A percentile compares a stretch with the other conserved stretches of the same genome.
Conservation (phyloP, 2,113 vertebrate species). For the Oreochromis aureus region DNA sequence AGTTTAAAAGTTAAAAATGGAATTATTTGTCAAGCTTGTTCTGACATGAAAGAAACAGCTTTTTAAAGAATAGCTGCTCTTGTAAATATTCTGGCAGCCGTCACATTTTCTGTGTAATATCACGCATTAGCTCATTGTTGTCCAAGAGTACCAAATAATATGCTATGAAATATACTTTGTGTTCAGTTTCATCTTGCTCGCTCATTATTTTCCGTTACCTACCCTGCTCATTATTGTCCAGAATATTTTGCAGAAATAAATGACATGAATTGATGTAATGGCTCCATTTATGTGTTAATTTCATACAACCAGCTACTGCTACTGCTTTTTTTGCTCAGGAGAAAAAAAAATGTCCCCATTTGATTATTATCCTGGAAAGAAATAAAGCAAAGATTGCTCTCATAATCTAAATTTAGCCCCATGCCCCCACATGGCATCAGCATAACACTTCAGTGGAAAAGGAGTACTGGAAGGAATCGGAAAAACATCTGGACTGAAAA, state of each 20-base stretch:
- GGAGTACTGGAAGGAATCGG: neutral
- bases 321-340: neutral
- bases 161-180: neutral
- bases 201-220: neutral
- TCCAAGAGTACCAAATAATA: neutral
- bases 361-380: neutral
- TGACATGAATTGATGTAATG: neutral
- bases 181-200: neutral
- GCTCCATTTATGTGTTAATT: neutral
- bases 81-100: neutral
- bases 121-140: neutral
- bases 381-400: neutral
- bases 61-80: rapidly evolving
- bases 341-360: neutral
- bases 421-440: neutral
- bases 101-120: neutral
- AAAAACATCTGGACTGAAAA: neutral
- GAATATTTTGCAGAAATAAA: neutral
- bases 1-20: neutral
- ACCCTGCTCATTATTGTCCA: neutral
- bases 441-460: neutral
- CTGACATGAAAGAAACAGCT: neutral
- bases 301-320: neutral
- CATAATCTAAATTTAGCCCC: neutral
- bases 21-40: neutral